Base-by-base conservation (phyloP, 2,797 vertebrate species). In the Argentina silus region DNA sequence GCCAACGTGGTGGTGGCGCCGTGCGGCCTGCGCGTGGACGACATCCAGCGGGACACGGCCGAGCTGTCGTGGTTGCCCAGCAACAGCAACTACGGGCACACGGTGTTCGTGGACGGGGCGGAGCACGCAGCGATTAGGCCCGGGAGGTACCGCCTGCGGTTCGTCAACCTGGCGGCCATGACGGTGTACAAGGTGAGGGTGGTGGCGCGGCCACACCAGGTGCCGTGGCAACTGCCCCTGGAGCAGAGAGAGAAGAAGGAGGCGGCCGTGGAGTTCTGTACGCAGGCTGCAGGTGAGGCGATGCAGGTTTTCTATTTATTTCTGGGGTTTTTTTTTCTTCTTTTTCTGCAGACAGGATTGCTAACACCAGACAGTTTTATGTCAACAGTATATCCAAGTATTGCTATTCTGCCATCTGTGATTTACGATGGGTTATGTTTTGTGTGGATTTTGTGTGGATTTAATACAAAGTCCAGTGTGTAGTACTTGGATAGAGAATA, bases 211-310 rank as follows among this genome's bases (percentile, higher is more conserved):
- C 98, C 98, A 6, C 98, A 99, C 90, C 97, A 98, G 92, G 94
- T 98, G 92, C 98, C 98, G 80, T 99, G 98, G 98, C 97, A 99
- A 85, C 96, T 99, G 82, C 97, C 97, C 0, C 89, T 99, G 86
- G 98, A 99, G 86, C 98, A 99, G 78, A 90, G 98, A 57, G 98
- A 99, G 77, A 96, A 95, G 88, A 96, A 96, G 77, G 98, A 98
- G 82, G 94, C 96, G 51, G 95, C 92, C 0, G 94, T 97, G 87
- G 98, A 98, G 82, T 99, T 99, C 92, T 97, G 95, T 84, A 99
- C 98, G 0, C 94, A 96, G 88, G 96, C 97, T 45, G 97, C 97
- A 95, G 98, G 97, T 99, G 89, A 87, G 82, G 74, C 50, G 27
- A 36, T 36, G 27, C 2, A 4, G 10, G 17, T 59, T 12, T 27